Percentiles rank a stretch among this genome's conserved stretches.
phyloP scores from a whole-genome alignment of 2,797 vertebrate genomes.

The Gambusia yucatana region DNA sequence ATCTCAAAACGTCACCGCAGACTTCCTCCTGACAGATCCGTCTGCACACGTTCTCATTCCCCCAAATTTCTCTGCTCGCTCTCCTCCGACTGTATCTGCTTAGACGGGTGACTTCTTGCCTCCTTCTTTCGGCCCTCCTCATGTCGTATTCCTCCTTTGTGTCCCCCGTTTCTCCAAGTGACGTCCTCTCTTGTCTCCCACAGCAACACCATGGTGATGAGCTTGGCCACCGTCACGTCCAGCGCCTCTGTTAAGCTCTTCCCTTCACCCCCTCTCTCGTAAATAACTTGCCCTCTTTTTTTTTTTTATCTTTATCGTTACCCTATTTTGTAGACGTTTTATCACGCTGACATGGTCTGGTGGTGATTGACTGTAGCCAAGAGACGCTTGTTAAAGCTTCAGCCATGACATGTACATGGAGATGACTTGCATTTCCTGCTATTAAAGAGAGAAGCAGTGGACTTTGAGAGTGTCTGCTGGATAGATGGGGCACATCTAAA shows the following conservation, averaged over 20 bases:
- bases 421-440: slow-evolving; percentile 54
- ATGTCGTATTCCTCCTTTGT: slow-evolving; percentile 77
- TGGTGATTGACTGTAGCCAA: slow-evolving; percentile 67
- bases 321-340: slow-evolving; percentile 68
- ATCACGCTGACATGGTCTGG: slow-evolving; percentile 55
- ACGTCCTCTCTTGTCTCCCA: slow-evolving; percentile 83
- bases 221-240: slow-evolving; percentile 79
- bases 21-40: slow-evolving; percentile 31
- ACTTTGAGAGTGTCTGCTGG: slow-evolving; percentile 43
- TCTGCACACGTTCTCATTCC: slow-evolving; percentile 54
- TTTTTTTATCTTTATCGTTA: slow-evolving; percentile 68
- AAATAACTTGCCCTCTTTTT: slow-evolving; percentile 77
- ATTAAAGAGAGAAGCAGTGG: slow-evolving; percentile 38
- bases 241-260: slow-evolving; percentile 81
- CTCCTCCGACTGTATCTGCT: slow-evolving; percentile 49
- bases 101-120: slow-evolving; percentile 55
- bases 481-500: slow-evolving; percentile 37
- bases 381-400: slow-evolving; percentile 72
- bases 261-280: slow-evolving; percentile 78
- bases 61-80: slow-evolving; percentile 33
- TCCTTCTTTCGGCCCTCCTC: slow-evolving; percentile 57
- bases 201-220: slow-evolving; percentile 84
- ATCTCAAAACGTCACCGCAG: slow-evolving; percentile 37
- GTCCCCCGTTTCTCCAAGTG: slow-evolving; percentile 77
- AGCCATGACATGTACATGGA: slow-evolving; percentile 49